Base-by-base conservation (phyloP, 2,888 invertebrate species). In the Drosophila macrospina region DNA sequence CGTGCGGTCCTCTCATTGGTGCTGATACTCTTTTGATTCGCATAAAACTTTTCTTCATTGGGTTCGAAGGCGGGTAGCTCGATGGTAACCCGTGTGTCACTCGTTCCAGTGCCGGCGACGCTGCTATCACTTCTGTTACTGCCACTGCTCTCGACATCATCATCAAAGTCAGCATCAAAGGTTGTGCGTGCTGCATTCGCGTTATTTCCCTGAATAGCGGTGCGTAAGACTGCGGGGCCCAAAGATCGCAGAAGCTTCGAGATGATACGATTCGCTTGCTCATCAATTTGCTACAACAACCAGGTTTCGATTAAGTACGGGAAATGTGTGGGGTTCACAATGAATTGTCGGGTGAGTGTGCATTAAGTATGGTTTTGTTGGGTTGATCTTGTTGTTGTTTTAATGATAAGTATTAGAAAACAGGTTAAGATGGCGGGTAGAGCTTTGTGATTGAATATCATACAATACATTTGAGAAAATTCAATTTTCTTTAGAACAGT, bases 201-300 rank as follows among this genome's bases (percentile, higher is more conserved):
- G 10, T 65, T 63, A 62, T 91, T 92, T 26, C 92, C 92, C 74
- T 91, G 91, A 16, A 92, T 90, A 16, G 92, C 92, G n/a, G 90
- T 91, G 52, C 92, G 91, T 79, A 97, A 93, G 67, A 95, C 71
- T 13, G 91, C 93, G 39, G 97, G 95, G 48, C 97, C 97, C 90
- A 97, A 94, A 71, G 95, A 94, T 89, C 95, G 94, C 92, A 97
- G 94, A 89, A 97, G 93, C 91, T 92, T 91, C 39, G 91, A 88
- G 67, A 92, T 86, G 24, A 92, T 88, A 69, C 86, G 89, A 78
- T 92, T 92, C 57, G 88, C 90, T 79, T 91, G 91, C 60, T 91
- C 91, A 83, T 92, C 92, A 82, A 92, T 83, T 92, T 92, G 92
- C 92, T 92, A 92, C 87, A 91, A 91, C 90, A 91, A 89, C 89